A percentile compares a stretch with the other conserved stretches of the same genome.
phyloP scores from a whole-genome alignment of 2,888 invertebrate species.

The Halictus ligatus region DNA sequence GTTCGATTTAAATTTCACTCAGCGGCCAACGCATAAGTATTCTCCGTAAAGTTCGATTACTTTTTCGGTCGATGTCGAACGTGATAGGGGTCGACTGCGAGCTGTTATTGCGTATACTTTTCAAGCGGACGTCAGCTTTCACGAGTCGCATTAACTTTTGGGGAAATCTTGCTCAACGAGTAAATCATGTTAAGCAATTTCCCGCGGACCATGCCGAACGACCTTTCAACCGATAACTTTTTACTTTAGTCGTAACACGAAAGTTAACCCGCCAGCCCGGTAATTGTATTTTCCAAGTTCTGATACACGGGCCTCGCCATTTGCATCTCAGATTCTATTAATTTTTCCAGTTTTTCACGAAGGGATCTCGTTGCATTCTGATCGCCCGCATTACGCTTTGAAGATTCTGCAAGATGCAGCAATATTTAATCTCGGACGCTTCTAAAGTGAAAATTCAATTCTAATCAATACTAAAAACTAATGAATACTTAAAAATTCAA shows the following conservation, averaged over 20 bases:
- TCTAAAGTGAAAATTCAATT: neutral
- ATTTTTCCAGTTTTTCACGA: neutral
- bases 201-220: neutral
- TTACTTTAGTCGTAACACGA: neutral
- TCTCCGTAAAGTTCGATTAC: constrained; percentile 22
- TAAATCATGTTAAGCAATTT: constrained; percentile 57
- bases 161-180: constrained; percentile 38
- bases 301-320: neutral
- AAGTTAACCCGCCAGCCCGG: neutral
- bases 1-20: constrained; percentile 29
- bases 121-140: constrained; percentile 41
- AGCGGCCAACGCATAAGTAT: neutral
- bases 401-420: neutral
- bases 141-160: constrained; percentile 50
- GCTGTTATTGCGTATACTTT: constrained; percentile 53
- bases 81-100: constrained; percentile 21
- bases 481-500: no score
- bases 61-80: neutral
- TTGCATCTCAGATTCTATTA: neutral
- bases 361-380: neutral
- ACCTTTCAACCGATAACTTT: constrained; percentile 11
- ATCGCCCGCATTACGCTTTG: neutral
- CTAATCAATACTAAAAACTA: no score
- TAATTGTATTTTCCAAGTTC: constrained; percentile 19
- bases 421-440: neutral